phyloP scores from a whole-genome alignment of 2,113 vertebrate species.

The Irena cyanogastra region DNA sequence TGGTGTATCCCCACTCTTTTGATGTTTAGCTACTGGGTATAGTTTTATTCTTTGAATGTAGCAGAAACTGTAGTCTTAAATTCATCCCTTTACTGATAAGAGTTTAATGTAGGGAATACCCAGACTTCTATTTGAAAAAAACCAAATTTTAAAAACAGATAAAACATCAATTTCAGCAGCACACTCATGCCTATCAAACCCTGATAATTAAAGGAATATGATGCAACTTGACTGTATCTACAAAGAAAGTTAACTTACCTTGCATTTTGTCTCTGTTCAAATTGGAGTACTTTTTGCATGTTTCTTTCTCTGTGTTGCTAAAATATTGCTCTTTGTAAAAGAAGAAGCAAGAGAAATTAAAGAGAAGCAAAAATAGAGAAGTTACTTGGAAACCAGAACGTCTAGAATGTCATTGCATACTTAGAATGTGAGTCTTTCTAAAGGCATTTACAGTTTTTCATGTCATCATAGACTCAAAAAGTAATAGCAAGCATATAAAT shows the following conservation, averaged over 20 bases:
- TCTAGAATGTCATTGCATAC: background rate
- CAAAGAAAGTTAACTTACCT: background rate
- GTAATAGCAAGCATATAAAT: background rate
- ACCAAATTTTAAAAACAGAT: background rate
- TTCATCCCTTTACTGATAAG: background rate
- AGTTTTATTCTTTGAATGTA: background rate
- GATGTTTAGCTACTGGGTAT: background rate
- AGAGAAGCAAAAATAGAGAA: background rate
- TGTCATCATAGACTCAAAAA: background rate
- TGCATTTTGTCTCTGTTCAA: background rate
- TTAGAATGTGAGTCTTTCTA: background rate
- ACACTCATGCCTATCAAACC: background rate
- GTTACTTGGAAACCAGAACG: background rate
- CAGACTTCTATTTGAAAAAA: background rate
- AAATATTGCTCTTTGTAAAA: background rate
- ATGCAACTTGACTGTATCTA: background rate
- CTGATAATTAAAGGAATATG: background rate
- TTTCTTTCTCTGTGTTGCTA: background rate
- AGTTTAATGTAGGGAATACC: background rate
- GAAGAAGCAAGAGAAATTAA: background rate
- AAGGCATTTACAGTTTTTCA: background rate
- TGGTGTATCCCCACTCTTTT: background rate
- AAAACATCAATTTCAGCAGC: background rate
- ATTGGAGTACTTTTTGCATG: background rate
- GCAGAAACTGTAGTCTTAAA: background rate